phyloP scores from a whole-genome alignment of 2,113 vertebrate genomes.

The Stictonetta naevosa region DNA sequence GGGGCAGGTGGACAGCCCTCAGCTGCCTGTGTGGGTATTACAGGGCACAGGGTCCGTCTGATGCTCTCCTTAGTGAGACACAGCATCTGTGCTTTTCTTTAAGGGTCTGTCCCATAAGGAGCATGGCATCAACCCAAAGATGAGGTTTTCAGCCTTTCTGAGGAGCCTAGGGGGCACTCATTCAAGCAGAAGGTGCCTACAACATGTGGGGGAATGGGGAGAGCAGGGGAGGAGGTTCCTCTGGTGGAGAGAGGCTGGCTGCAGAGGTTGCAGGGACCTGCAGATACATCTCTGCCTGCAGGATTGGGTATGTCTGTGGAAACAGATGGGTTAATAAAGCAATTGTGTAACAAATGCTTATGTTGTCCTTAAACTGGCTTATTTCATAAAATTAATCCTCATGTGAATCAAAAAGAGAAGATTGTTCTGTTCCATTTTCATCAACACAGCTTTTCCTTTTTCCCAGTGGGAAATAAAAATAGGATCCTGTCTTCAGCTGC shows the following conservation, averaged over 20 bases:
- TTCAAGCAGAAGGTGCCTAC: neutral
- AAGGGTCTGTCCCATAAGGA: neutral
- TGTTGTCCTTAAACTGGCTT: neutral
- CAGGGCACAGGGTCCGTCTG: no score
- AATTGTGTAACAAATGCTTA: neutral
- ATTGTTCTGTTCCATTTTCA: neutral
- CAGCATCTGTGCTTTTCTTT: neutral
- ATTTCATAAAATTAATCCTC: neutral
- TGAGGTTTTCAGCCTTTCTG: neutral
- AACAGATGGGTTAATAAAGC: neutral
- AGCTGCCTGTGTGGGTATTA: no score
- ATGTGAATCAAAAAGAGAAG: neutral
- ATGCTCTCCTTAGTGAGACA: no score
- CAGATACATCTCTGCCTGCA: neutral
- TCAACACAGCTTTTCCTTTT: neutral
- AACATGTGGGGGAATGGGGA: neutral
- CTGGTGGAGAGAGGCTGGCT: neutral
- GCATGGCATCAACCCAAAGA: neutral
- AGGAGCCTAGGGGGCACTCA: fast-evolving
- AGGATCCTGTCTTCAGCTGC: neutral
- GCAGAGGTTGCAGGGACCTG: neutral
- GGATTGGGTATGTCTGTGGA: neutral
- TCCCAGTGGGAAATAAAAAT: neutral
- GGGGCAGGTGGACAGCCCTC: no score
- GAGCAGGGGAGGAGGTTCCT: neutral